Evolutionary conservation across 2,113 vertebrate genomes (phyloP), one percentile per base, ranked within the genome.

Genomic region (Amphiprion ocellaris): DNA sequence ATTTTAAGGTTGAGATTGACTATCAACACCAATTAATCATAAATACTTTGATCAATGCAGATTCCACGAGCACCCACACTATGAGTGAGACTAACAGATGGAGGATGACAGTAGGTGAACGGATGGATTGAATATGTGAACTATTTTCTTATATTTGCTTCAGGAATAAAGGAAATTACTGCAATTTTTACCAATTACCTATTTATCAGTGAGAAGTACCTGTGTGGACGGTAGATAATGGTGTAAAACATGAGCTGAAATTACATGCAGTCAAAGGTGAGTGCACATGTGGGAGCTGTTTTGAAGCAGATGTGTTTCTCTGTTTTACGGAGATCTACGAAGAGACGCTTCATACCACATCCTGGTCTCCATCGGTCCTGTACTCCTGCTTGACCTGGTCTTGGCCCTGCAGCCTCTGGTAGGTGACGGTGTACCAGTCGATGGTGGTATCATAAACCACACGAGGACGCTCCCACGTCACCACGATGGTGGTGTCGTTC

Each of bases 351-450:
- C 93, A 91, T 96, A 99, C 98, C 97, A 98, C 95, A 75, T 99
- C 98, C 90, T 99, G 98, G 94, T 99, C 98, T 82, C 97, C 98
- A 63, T 99, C 98, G 1, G 98, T 99, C 92, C 97, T 93, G 94
- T 96, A 97, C 85, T 98, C 96, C n/a, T 94, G 96, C 89, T 95
- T 97, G 63, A 80, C 94, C 81, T 96, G 95, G 81, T 97, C 94
- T 60, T 87, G 92, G 82, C 96, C 97, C 83, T 98, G 97, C 64
- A 99, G 81, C 26, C 94, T 94, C 84, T 99, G 96, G 87, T 98
- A 98, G 53, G 96, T 95, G 81, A 99, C 96, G 0, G 96, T 94
- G 92, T 98, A 99, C 94, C 94, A 96, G 92, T 98, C 96, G 69
- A 99, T 99, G 85, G 96, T 94, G 17, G 95, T 95, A 69, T 98